Conservation (phyloP, 2,797 vertebrate species). For the Myoxocephalus aenaeus region DNA sequence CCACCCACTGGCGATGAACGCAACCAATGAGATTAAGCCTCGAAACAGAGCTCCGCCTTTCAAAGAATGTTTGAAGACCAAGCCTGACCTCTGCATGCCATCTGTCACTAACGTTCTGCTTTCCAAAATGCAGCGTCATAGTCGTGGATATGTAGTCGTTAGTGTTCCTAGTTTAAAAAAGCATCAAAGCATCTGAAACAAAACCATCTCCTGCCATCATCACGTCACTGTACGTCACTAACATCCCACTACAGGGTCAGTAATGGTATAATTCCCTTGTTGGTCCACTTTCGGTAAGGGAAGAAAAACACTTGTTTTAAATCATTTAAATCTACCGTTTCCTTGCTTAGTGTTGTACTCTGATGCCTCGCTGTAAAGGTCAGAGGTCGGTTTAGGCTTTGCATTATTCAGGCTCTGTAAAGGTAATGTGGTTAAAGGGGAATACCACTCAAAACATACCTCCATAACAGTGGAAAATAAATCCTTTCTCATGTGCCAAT, state of each 20-base stretch:
- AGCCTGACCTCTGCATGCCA: conserved; percentile 59
- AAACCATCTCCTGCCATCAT: not conserved
- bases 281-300: not conserved
- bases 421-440: conserved; percentile 10
- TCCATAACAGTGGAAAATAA: too few relatives aligned
- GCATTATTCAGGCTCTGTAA: too few relatives aligned
- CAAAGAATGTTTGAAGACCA: conserved; percentile 10
- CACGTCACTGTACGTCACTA: not conserved
- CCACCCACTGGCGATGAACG: not conserved
- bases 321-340: not conserved
- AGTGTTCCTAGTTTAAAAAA: not conserved
- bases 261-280: too few relatives aligned
- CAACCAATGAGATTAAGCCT: conserved; percentile 13
- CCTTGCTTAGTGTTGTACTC: not conserved
- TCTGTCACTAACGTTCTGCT: conserved; percentile 66
- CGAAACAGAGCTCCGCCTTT: conserved; percentile 32
- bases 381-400: conserved; percentile 21
- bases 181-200: not conserved
- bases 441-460: conserved; percentile 11
- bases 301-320: not conserved
- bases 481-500: not conserved
- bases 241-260: too few relatives aligned
- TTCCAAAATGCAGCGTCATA: not conserved
- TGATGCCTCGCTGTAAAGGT: not conserved
- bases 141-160: too few relatives aligned